Evolutionary conservation across 2,113 vertebrate species (phyloP).

Genomic region (Procavia capensis): DNA sequence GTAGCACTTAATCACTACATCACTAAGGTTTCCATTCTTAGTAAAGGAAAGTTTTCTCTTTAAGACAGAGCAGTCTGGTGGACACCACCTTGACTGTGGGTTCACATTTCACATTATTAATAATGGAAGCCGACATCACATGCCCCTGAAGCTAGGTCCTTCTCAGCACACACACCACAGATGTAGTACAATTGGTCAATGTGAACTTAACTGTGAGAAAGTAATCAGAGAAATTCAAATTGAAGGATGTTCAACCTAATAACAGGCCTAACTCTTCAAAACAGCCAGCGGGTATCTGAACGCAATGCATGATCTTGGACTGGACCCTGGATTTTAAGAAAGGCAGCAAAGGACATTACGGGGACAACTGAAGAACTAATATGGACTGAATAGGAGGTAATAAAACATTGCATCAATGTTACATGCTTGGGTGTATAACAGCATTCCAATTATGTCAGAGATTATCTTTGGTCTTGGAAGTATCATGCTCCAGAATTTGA

Average conservation of each 20-base stretch:
- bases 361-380: neutral
- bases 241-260: neutral
- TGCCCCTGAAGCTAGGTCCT: neutral
- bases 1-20: too few relatives aligned
- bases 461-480: neutral
- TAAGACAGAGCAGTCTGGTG: neutral
- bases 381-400: neutral
- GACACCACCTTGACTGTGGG: neutral
- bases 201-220: neutral
- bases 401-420: neutral
- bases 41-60: neutral
- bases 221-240: neutral
- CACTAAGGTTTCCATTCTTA: too few relatives aligned
- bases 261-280: neutral
- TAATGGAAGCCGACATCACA: neutral
- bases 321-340: neutral
- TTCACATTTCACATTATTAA: neutral
- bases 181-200: neutral
- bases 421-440: neutral
- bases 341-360: neutral
- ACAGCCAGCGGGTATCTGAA: neutral
- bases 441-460: neutral
- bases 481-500: neutral
- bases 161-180: neutral
- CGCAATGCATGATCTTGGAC: neutral